Percentiles rank a stretch among this genome's conserved stretches.
Evolutionary conservation across 2,113 vertebrate genomes (phyloP).

Genomic region (Petromus typicus): DNA sequence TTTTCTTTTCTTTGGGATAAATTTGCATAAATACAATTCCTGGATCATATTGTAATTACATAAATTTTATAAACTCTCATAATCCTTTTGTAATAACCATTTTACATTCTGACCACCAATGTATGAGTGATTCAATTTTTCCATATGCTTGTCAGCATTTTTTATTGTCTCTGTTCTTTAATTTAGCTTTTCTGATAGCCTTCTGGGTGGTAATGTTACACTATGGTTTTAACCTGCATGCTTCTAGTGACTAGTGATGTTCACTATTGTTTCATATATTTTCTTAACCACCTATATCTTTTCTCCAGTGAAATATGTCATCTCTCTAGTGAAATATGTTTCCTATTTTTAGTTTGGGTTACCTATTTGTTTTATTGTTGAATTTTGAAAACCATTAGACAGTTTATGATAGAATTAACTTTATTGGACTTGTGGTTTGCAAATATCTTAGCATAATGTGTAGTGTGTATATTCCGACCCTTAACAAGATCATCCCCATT

Average conservation of each 20-base stretch:
- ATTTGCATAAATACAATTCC: background rate
- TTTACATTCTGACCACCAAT: background rate
- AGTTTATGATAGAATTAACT: background rate
- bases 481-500: background rate
- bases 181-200: background rate
- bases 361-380: background rate
- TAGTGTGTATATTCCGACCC: background rate
- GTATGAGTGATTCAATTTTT: background rate
- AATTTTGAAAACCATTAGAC: conserved; percentile 18
- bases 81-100: background rate
- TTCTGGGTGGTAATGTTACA: background rate
- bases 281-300: background rate
- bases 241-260: background rate
- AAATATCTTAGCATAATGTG: background rate
- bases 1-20: background rate
- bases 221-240: background rate
- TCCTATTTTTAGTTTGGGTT: background rate
- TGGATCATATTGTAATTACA: background rate
- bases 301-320: background rate
- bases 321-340: background rate
- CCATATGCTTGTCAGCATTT: background rate
- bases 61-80: background rate
- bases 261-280: background rate
- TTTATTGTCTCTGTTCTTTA: background rate
- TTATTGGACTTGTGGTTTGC: background rate